These are phyloP conservation scores for Dendrocincla fuliginosa DNA, from an alignment of 2,797 vertebrate species.

Conservation along the genomic window DNA sequence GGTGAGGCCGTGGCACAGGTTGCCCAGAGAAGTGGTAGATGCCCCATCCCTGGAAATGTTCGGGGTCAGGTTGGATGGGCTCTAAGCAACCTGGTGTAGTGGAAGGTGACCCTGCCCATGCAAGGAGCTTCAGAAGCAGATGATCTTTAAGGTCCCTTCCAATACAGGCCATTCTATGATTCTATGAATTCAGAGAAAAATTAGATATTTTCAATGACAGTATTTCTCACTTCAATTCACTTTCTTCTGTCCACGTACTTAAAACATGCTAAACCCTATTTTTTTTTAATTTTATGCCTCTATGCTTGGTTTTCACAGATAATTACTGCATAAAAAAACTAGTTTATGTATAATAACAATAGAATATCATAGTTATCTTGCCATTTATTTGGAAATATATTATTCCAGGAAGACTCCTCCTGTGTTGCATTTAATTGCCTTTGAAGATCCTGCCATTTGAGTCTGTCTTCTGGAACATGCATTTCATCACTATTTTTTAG, in stretches of 20 bases:
- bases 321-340: conserved; percentile 56
- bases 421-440: conserved; percentile 81
- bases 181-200: background rate
- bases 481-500: conserved; percentile 83
- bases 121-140: background rate
- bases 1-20: background rate
- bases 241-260: background rate
- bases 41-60: background rate
- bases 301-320: conserved; percentile 47
- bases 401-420: conserved; percentile 74
- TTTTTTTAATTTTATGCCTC: conserved; percentile 24
- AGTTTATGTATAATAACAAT: conserved; percentile 60
- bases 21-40: background rate
- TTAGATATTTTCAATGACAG: background rate
- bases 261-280: background rate
- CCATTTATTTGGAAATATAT: conserved; percentile 75
- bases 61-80: background rate
- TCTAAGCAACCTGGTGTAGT: background rate
- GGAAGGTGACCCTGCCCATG: background rate
- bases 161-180: background rate
- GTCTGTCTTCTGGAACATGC: conserved; percentile 78
- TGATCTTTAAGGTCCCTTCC: background rate
- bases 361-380: conserved; percentile 60
- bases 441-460: conserved; percentile 80
- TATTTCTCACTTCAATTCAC: background rate